Evolutionary conservation across 2,797 vertebrate species (phyloP), one percentile per base, ranked within the genome.

Genomic region (Diglossa cyanea): DNA sequence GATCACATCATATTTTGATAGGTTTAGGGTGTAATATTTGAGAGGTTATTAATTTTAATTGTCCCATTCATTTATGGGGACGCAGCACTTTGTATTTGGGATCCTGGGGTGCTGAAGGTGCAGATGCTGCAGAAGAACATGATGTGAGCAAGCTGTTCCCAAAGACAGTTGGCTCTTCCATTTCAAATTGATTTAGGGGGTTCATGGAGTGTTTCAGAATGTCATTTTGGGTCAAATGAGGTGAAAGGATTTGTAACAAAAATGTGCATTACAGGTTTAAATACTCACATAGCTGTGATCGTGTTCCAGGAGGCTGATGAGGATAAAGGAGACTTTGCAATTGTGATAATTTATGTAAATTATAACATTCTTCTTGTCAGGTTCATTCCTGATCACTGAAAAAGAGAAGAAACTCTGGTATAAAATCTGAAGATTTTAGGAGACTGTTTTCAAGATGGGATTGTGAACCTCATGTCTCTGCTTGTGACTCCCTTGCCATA

Each of bases 1-100:
- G 47, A 44, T 58, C 60, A 47, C n/a, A 19, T 20, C 5, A 0
- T 51, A 0, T 75, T 91, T 16, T 68, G 50, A 62, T 62, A 58
- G 58, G 58, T 70, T 80, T 17, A 45, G 67, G 68, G 55, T 35
- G 71, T 23, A 21, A 2, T 89, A 89, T 85, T 79, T 58, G 47
- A 44, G 68, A 82, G 47, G 13, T 11, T 10, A 5, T 11, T 79
- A 28, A 30, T 77, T 66, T 31, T 53, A 30, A 66, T 89, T 51
- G 48, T 11, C 44, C 23, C 2, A 0, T 44, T 85, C 2, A 21
- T 66, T 85, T 33, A 25, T 2, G 11, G 21, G 25, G 57, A 17
- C 0, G 3, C 23, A 23, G 54, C 28, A 1, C 33, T 92, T 48
- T 44, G 48, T 24, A 0, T n/a, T 42, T 42, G 48, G 17, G 57